These are phyloP conservation scores for Dallia pectoralis DNA, from an alignment of 2,797 vertebrate genomes.

Conservation along the genomic window DNA sequence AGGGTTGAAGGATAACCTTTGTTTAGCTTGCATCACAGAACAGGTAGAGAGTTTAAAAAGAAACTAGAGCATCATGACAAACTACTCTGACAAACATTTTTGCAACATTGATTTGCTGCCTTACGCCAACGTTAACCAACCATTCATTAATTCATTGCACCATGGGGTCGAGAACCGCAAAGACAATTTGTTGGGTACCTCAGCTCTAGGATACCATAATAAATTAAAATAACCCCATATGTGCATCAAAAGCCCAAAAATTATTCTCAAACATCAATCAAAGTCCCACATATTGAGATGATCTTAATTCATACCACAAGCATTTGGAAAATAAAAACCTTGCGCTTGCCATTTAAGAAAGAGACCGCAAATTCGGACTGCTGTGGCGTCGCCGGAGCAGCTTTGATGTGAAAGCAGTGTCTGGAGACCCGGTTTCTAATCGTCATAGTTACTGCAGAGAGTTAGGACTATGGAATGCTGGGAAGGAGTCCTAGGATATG, in stretches of 20 bases:
- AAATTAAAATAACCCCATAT: constrained; percentile 65
- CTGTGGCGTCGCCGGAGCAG: constrained; percentile 57
- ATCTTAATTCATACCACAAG: constrained; percentile 76
- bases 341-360: constrained; percentile 64
- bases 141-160: constrained; percentile 63
- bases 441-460: constrained; percentile 45
- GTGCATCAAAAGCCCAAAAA: constrained; percentile 69
- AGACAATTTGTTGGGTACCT: constrained; percentile 58
- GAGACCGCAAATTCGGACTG: constrained; percentile 69
- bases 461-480: constrained; percentile 4
- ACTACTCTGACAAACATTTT: constrained; percentile 33
- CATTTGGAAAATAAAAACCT: constrained; percentile 80
- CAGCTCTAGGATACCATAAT: constrained; percentile 55
- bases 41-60: constrained; percentile 31
- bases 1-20: constrained; percentile 32
- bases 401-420: constrained; percentile 72
- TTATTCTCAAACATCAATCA: constrained; percentile 75
- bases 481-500: constrained; percentile 27
- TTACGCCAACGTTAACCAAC: constrained; percentile 51
- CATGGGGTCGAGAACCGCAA: constrained; percentile 55
- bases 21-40: constrained; percentile 26
- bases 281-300: constrained; percentile 73
- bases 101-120: constrained; percentile 51
- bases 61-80: constrained; percentile 40
- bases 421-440: constrained; percentile 58